These are phyloP conservation scores for Blastomussa wellsi DNA, from an alignment of 92 coral and sea anemone genomes.

Conservation along the genomic window DNA sequence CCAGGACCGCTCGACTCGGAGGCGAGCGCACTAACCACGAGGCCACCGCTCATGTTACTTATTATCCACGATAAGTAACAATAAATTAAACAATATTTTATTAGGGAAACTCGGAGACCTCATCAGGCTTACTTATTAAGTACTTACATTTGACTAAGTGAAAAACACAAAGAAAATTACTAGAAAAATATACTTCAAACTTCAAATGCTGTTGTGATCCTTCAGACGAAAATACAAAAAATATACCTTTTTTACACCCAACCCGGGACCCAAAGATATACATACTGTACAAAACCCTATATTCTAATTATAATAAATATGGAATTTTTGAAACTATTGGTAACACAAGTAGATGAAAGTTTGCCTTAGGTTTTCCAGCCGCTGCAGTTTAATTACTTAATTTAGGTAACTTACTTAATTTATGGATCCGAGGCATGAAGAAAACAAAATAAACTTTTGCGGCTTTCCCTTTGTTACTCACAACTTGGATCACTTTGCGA, in stretches of 20 bases:
- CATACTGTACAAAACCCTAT: background rate
- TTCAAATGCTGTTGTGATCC: background rate
- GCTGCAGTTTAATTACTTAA: too few species aligned
- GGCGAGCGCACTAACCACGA: too few species aligned
- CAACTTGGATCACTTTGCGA: background rate
- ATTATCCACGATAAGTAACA: background rate
- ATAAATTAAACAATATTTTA: background rate
- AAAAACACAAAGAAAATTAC: background rate
- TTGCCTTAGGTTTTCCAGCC: too few species aligned
- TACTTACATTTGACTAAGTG: background rate
- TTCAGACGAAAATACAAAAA: background rate
- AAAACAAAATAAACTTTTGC: too few species aligned
- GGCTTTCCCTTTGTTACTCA: background rate
- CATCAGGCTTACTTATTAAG: background rate
- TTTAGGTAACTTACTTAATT: background rate
- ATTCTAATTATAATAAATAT: background rate
- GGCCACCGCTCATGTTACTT: background rate
- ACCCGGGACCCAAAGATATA: background rate
- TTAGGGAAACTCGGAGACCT: background rate
- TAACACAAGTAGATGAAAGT: background rate
- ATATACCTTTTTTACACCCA: too few species aligned
- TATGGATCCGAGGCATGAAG: background rate
- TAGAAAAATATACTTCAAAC: background rate
- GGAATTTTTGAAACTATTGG: background rate
- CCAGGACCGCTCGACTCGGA: too few species aligned